These are phyloP conservation scores for Junonia oenone DNA, from an alignment of 2,888 invertebrate species.

Conservation along the genomic window DNA sequence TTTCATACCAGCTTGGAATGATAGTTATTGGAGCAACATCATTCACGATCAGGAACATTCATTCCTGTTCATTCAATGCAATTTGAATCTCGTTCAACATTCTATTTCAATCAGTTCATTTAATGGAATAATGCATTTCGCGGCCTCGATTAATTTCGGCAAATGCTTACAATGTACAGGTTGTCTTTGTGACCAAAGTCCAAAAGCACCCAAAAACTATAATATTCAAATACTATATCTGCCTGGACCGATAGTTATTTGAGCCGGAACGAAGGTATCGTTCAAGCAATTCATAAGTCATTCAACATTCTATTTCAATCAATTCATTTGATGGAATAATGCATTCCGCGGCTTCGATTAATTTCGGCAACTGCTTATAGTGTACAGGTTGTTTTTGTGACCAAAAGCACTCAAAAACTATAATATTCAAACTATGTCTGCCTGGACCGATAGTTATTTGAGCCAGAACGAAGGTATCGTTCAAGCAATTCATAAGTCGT, in stretches of 20 bases:
- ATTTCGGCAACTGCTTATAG: slow-evolving; percentile 12
- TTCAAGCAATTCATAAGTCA: neutral
- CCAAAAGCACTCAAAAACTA: too few species aligned
- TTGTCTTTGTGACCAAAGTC: slow-evolving; percentile 17
- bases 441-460: too few species aligned
- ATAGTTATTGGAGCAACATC: neutral
- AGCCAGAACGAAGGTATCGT: neutral
- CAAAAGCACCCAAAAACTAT: too few species aligned
- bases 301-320: slow-evolving; percentile 16
- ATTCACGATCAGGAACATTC: neutral
- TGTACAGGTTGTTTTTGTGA: slow-evolving; percentile 22
- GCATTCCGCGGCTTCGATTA: slow-evolving; percentile 13
- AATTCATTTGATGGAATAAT: slow-evolving; percentile 11
- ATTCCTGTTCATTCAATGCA: neutral
- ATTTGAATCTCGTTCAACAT: neutral
- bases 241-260: too few species aligned
- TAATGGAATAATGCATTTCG: slow-evolving; percentile 13
- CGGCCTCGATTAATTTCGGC: slow-evolving; percentile 14
- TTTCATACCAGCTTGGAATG: too few species aligned
- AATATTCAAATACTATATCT: too few species aligned
- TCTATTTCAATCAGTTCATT: slow-evolving; percentile 15
- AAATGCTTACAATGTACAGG: slow-evolving; percentile 20
- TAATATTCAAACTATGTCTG: too few species aligned
- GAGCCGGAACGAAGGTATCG: neutral
- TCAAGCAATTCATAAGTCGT: neutral